A percentile compares a stretch with the other conserved stretches of the same genome.
phyloP scores from a whole-genome alignment of 2,113 vertebrate species.

The Apaloderma vittatum region DNA sequence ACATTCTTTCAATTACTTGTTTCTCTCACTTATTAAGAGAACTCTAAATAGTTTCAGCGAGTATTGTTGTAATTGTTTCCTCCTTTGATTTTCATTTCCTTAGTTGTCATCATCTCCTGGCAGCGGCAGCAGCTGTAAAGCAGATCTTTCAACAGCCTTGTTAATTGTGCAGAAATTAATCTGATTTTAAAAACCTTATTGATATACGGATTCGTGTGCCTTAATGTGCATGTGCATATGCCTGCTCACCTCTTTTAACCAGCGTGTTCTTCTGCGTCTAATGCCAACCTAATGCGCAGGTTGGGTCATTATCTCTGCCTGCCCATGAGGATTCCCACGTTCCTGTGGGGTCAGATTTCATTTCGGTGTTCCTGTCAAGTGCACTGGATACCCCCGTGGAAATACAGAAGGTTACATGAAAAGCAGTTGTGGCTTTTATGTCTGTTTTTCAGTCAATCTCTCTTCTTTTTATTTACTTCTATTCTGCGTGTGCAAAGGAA shows the following conservation, averaged over 20 bases:
- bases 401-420: background rate
- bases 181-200: slow-evolving; percentile 69
- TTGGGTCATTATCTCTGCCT: background rate
- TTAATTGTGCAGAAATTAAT: slow-evolving; percentile 77
- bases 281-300: background rate
- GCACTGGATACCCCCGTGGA: background rate
- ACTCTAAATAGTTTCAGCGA: slow-evolving; percentile 73
- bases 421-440: background rate
- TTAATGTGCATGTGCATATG: background rate
- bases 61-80: slow-evolving; percentile 80
- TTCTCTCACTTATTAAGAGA: slow-evolving; percentile 70
- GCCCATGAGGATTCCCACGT: background rate
- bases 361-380: background rate
- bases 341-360: background rate
- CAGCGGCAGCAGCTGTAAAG: slow-evolving; percentile 71
- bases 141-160: slow-evolving; percentile 75
- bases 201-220: background rate
- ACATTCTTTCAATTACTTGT: slow-evolving; percentile 74
- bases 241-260: slow-evolving; percentile 1
- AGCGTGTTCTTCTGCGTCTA: background rate
- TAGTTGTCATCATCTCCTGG: slow-evolving; percentile 77
- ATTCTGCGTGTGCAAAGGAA: background rate
- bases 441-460: background rate
- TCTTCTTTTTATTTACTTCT: background rate
- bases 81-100: slow-evolving; percentile 81